Conservation (phyloP, 2,888 invertebrate species). For the Anorthoa munda region DNA sequence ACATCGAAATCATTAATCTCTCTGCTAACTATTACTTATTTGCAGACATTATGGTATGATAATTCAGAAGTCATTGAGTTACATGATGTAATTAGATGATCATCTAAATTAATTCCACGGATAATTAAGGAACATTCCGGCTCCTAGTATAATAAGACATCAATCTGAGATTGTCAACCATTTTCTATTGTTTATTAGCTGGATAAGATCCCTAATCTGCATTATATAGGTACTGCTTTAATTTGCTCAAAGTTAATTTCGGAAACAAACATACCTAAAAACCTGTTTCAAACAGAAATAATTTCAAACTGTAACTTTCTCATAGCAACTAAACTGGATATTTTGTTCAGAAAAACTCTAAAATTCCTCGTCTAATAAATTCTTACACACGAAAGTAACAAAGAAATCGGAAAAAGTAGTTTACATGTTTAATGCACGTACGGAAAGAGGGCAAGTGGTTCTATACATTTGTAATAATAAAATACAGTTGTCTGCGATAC, state of each 20-base stretch:
- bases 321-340: neutral
- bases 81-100: conserved; percentile 1
- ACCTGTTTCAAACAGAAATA: neutral
- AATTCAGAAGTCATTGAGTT: neutral
- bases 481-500: conserved; percentile 53
- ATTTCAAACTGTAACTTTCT: neutral
- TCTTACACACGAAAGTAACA: neutral
- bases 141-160: conserved; percentile 23
- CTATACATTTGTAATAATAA: conserved; percentile 52
- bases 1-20: too few relatives aligned
- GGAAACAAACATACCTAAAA: neutral
- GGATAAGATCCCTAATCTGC: neutral
- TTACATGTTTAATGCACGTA: conserved; percentile 39
- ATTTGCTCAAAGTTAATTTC: neutral
- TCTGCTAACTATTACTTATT: too few relatives aligned
- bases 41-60: neutral
- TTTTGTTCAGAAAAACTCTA: neutral
- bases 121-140: conserved; percentile 26
- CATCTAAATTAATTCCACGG: conserved; percentile 24
- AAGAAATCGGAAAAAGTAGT: conserved; percentile 2
- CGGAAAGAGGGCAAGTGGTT: conserved; percentile 4
- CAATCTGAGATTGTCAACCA: conserved; percentile 20
- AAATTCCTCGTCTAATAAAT: neutral
- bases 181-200: conserved; percentile 5
- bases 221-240: neutral